A percentile compares a stretch with the other conserved stretches of the same genome.
These are phyloP conservation scores for Gnathonemus longibarbis DNA, from an alignment of 2,113 vertebrate genomes.

Conservation along the genomic window DNA sequence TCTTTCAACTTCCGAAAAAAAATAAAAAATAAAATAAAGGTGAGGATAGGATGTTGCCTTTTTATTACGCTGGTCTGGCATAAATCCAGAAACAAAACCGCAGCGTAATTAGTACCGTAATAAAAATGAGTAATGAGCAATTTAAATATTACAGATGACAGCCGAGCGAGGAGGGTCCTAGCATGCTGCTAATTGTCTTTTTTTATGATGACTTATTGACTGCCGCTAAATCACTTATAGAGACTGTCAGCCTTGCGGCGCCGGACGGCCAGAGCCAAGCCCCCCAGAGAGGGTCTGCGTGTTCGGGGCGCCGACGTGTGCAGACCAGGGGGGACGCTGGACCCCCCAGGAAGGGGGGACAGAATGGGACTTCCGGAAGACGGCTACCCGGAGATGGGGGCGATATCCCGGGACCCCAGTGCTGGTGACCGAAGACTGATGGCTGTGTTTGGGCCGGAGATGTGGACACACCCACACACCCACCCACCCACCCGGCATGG, in stretches of 20 bases:
- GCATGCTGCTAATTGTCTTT: slow-evolving; percentile 18
- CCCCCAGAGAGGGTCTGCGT: background rate
- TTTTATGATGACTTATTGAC: slow-evolving; percentile 25
- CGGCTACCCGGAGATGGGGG: background rate
- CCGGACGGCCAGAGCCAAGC: background rate
- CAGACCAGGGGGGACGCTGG: background rate
- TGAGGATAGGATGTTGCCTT: background rate
- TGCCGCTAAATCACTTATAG: background rate
- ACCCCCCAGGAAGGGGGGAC: background rate
- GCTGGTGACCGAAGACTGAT: slow-evolving; percentile 6
- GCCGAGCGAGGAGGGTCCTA: background rate
- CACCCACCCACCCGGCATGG: background rate
- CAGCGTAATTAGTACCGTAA: slow-evolving; percentile 12
- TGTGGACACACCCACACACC: background rate
- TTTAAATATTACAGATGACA: slow-evolving; percentile 20
- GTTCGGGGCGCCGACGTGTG: background rate
- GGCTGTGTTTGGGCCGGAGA: background rate
- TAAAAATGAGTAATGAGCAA: slow-evolving; percentile 21
- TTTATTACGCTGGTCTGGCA: background rate
- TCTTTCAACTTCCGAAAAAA: background rate
- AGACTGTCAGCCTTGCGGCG: background rate
- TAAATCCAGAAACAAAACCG: slow-evolving; percentile 12
- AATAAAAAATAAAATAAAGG: background rate
- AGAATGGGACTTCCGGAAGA: slow-evolving; percentile 1
- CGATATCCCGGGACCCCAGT: no score